These are phyloP conservation scores for Gallinago undulata DNA, from an alignment of 2,113 vertebrate species.

Conservation along the genomic window DNA sequence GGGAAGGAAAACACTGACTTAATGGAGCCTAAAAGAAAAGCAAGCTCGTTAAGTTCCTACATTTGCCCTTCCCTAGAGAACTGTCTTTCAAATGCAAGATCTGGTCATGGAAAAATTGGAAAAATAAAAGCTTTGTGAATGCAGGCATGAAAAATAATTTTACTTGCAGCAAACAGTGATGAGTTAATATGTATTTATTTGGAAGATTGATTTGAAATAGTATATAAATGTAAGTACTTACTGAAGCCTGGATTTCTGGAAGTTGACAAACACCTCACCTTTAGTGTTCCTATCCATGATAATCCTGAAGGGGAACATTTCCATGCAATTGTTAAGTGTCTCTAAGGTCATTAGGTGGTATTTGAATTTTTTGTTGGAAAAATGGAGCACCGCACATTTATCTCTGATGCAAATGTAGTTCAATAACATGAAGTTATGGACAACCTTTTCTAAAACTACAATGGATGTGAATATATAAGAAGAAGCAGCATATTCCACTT, in stretches of 20 bases:
- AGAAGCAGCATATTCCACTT: background rate
- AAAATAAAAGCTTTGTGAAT: constrained; percentile 23
- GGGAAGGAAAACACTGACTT: background rate
- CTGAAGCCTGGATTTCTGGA: background rate
- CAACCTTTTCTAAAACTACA: background rate
- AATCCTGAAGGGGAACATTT: background rate
- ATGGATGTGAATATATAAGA: background rate
- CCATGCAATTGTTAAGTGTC: background rate
- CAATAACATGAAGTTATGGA: background rate
- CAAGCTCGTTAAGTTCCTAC: background rate
- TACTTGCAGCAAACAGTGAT: background rate
- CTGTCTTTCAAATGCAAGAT: background rate
- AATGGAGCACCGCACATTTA: background rate
- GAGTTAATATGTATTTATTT: background rate
- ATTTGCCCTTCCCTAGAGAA: background rate
- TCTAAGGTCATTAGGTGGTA: background rate
- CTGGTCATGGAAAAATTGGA: background rate
- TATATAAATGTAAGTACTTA: background rate
- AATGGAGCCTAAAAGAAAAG: background rate
- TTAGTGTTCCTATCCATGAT: background rate
- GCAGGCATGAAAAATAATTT: background rate
- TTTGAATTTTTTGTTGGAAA: background rate
- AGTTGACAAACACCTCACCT: background rate
- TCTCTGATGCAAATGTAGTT: background rate
- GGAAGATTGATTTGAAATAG: background rate